A percentile compares a stretch with the other conserved stretches of the same genome.
Conservation (phyloP, 2,888 invertebrate species). For the Mactromeris polynyma region DNA sequence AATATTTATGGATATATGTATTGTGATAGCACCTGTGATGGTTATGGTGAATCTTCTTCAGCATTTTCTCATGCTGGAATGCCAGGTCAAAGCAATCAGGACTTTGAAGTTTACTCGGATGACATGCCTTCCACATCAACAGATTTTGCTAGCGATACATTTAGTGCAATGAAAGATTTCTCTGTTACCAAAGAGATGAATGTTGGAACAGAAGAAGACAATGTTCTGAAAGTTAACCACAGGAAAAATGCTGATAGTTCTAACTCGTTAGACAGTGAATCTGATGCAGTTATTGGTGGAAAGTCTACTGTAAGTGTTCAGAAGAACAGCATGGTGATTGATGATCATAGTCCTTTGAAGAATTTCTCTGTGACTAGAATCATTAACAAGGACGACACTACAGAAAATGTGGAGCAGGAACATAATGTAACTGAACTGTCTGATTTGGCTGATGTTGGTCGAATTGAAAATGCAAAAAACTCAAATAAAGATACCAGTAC, state of each 20-base stretch:
- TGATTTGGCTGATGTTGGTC: too few relatives aligned
- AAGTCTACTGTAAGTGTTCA: background rate
- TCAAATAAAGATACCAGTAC: background rate
- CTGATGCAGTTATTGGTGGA: background rate
- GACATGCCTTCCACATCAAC: background rate
- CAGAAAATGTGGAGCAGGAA: background rate
- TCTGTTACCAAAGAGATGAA: background rate
- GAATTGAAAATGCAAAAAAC: too few relatives aligned
- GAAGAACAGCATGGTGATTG: background rate
- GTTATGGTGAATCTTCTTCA: slow-evolving; percentile 27
- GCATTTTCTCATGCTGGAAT: slow-evolving; percentile 29
- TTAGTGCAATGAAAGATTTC: background rate
- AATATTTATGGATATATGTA: background rate
- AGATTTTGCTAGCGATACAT: background rate
- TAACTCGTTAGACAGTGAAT: background rate
- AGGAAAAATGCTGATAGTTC: background rate
- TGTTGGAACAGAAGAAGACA: background rate
- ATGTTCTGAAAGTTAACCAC: background rate
- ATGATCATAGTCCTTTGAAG: background rate
- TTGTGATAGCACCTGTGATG: background rate
- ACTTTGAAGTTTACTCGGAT: background rate
- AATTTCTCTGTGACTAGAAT: background rate
- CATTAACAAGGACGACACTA: background rate
- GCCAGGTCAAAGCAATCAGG: background rate
- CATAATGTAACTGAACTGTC: background rate